These are phyloP conservation scores for Selene dorsalis DNA, from an alignment of 2,797 vertebrate species.

Conservation along the genomic window DNA sequence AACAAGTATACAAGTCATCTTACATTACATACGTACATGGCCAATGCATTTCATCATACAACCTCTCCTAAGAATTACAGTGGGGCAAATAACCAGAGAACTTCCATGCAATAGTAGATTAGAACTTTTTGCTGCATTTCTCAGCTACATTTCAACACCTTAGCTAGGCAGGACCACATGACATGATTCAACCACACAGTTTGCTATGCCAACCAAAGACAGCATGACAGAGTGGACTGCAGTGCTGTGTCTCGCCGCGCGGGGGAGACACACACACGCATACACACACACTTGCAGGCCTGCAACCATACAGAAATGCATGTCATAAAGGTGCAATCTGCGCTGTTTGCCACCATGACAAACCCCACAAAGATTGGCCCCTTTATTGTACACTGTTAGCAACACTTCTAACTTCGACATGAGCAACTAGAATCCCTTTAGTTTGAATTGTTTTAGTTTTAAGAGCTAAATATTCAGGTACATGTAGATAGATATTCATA, in stretches of 20 bases:
- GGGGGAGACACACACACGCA: slow-evolving; percentile 54
- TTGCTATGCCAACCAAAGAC: slow-evolving; percentile 80
- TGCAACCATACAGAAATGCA: slow-evolving; percentile 77
- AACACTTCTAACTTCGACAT: slow-evolving; percentile 77
- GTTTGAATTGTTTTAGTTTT: slow-evolving; percentile 67
- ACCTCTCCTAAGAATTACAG: slow-evolving; percentile 79
- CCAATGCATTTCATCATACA: slow-evolving; percentile 79
- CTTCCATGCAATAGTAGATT: slow-evolving; percentile 83
- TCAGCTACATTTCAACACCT: slow-evolving; percentile 78
- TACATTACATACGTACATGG: slow-evolving; percentile 83
- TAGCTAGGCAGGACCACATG: slow-evolving; percentile 78
- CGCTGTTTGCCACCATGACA: slow-evolving; percentile 57
- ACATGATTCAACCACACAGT: slow-evolving; percentile 79
- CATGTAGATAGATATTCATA: slow-evolving; percentile 79
- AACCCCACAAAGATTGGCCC: slow-evolving; percentile 60
- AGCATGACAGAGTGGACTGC: slow-evolving; percentile 60
- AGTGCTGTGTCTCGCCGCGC: slow-evolving; percentile 64
- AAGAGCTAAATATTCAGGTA: slow-evolving; percentile 81
- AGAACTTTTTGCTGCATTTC: slow-evolving; percentile 69
- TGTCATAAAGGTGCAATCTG: slow-evolving; percentile 71
- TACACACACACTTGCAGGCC: slow-evolving; percentile 61
- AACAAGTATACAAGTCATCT: slow-evolving; percentile 83
- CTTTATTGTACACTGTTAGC: slow-evolving; percentile 73
- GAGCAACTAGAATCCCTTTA: slow-evolving; percentile 72
- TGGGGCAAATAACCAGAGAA: slow-evolving; percentile 78